These are phyloP conservation scores for Drosophila ohnishii DNA, from an alignment of 1,140 invertebrate species.

Conservation along the genomic window DNA sequence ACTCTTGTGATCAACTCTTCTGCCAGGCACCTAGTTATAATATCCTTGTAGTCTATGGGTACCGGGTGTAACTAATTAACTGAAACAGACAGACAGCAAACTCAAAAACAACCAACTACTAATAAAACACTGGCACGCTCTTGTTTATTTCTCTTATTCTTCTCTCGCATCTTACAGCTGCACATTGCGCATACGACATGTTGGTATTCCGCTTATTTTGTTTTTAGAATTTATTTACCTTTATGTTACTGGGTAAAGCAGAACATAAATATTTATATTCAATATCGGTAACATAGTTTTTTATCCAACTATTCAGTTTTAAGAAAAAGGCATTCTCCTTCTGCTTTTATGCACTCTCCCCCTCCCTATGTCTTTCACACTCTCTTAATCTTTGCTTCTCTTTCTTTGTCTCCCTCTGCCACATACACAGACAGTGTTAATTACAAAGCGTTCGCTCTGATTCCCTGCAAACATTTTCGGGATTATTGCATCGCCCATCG, in stretches of 20 bases:
- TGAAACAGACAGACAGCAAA: not conserved
- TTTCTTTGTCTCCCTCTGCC: not conserved
- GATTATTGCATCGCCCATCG: constrained; percentile 5
- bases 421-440: constrained; percentile 38
- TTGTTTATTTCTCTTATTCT: not conserved
- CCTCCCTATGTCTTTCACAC: not conserved
- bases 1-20: too few species aligned
- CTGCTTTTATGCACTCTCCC: not conserved
- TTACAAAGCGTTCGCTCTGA: constrained; percentile 29
- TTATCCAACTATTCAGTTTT: not conserved
- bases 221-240: not conserved
- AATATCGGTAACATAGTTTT: not conserved
- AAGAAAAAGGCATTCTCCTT: not conserved
- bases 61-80: not conserved
- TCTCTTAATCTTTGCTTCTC: not conserved
- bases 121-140: not conserved
- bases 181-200: constrained; percentile 65
- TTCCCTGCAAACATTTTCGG: constrained; percentile 10
- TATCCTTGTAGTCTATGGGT: not conserved
- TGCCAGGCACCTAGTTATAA: not conserved
- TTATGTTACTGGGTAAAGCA: not conserved
- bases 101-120: not conserved
- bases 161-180: not conserved
- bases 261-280: not conserved
- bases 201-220: constrained; percentile 22